Evolutionary conservation across 2,797 vertebrate species (phyloP), one percentile per base, ranked within the genome.

Genomic region (Pseudotriccus pelzelni): DNA sequence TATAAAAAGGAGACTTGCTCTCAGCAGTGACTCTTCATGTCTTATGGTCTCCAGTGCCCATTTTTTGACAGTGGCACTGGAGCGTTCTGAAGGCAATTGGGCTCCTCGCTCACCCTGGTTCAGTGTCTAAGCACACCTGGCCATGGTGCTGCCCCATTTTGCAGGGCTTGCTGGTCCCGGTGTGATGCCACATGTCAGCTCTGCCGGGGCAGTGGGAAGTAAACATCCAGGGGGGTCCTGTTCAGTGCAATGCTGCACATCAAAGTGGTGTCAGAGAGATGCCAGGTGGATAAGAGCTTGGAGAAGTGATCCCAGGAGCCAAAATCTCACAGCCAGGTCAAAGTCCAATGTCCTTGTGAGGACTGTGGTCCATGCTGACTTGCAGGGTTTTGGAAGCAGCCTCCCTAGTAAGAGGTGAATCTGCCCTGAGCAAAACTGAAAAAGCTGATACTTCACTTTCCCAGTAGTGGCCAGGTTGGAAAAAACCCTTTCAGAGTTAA

Each of bases 381-480:
- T 82, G 50, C 79, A 96, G 34, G 59, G 21, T 83, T 92, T 80
- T 84, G 78, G 78, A 95, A 82, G 66, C 77, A 68, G 49, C 36
- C 28, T 84, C 37, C 15, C 72, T 24, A 24, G 74, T 53, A 94
- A 89, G 1, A 91, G 49, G 56, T 13, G 7, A 74, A 78, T 39
- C 34, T 89, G 63, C 64, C 62, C 62, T 52, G 46, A 93, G 87
- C 46, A 93, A 94, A 96, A 77, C 52, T 56, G 91, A 93, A 95
- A 79, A 82, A 88, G 9, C 75, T 58, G 83, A 88, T 27, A 36
- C 47, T 85, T 87, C 60, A 58, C 36, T 72, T 86, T 67, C 63
- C 50, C 2, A 9, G 44, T n/a, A 78, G 43, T 15, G 34, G 77
- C 72, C 83, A 84, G 79, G 74, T 66, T 60, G 81, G 50, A 55